These are phyloP conservation scores for Lampris incognitus DNA, from an alignment of 2,113 vertebrate species.

Conservation along the genomic window DNA sequence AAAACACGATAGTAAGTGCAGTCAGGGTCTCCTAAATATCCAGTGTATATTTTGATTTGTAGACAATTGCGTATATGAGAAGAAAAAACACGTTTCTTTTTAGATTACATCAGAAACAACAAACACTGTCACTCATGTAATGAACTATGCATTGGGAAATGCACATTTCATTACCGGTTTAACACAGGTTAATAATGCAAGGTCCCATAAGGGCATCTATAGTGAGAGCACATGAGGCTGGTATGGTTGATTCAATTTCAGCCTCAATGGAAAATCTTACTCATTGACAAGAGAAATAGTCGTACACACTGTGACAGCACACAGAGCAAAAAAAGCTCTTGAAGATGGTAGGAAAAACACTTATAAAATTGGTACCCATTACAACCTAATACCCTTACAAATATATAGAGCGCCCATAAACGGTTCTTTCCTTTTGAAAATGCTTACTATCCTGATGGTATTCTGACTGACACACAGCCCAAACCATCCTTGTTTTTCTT, in stretches of 20 bases:
- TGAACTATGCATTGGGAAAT: not conserved
- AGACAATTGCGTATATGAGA: too few species aligned
- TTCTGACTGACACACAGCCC: constrained; percentile 69
- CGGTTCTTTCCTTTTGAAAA: constrained; percentile 70
- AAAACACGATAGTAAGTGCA: constrained; percentile 41
- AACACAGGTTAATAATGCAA: not conserved
- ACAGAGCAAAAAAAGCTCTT: constrained; percentile 30
- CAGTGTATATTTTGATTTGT: too few species aligned
- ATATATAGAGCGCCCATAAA: constrained; percentile 58
- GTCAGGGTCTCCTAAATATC: constrained; percentile 11
- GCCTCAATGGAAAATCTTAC: constrained; percentile 39
- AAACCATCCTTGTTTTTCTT: constrained; percentile 67
- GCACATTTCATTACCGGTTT: not conserved
- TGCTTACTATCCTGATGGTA: constrained; percentile 69
- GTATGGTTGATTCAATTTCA: constrained; percentile 16
- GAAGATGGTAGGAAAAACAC: constrained; percentile 55
- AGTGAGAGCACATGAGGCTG: not conserved
- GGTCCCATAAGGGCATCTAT: not conserved
- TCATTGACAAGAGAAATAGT: constrained; percentile 21
- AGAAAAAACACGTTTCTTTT: too few species aligned
- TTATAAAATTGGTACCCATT: constrained; percentile 48
- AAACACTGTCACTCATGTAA: not conserved
- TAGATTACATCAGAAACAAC: too few species aligned
- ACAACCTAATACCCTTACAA: constrained; percentile 59
- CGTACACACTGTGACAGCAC: constrained; percentile 11